phyloP scores from a whole-genome alignment of 1,140 invertebrate species.

The Calliopsis andreniformis region DNA sequence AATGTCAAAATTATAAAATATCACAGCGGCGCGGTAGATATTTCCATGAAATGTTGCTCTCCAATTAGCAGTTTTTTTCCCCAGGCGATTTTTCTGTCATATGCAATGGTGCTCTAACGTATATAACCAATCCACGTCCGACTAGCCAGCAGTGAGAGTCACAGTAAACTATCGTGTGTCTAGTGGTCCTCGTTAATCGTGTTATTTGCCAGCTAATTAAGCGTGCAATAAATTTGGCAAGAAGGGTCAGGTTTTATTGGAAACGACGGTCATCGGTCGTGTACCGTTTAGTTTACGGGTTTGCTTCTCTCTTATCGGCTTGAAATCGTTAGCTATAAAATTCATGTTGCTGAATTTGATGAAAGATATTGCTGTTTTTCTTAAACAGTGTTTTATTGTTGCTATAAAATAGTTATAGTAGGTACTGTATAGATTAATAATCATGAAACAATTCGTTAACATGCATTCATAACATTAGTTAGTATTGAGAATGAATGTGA shows the following conservation, averaged over 20 bases:
- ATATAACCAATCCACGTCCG: not conserved
- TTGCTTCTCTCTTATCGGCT: conserved; percentile 3
- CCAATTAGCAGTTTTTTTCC: conserved; percentile 1
- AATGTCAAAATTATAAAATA: conserved; percentile 16
- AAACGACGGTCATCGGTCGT: not conserved
- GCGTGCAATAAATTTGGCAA: conserved; percentile 63
- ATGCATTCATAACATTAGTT: too few species aligned
- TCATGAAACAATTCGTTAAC: too few species aligned
- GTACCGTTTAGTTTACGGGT: conserved; percentile 33
- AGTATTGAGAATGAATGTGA: too few species aligned
- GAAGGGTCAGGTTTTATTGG: conserved; percentile 23
- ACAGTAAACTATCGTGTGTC: conserved; percentile 49
- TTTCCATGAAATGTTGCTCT: not conserved
- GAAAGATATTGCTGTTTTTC: not conserved
- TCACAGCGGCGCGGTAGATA: not conserved
- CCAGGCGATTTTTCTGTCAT: conserved; percentile 26
- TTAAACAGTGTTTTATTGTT: too few species aligned
- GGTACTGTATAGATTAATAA: too few species aligned
- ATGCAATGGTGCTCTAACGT: conserved; percentile 50
- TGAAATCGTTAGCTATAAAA: too few species aligned
- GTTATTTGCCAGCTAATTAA: conserved; percentile 71
- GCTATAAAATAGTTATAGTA: too few species aligned
- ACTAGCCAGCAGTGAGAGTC: conserved; percentile 14
- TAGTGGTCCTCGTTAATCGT: conserved; percentile 60
- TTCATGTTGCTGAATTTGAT: not conserved